A percentile compares a stretch with the other conserved stretches of the same genome.
Conservation (phyloP, 2,113 vertebrate genomes). For the Sisor rabdophorus region DNA sequence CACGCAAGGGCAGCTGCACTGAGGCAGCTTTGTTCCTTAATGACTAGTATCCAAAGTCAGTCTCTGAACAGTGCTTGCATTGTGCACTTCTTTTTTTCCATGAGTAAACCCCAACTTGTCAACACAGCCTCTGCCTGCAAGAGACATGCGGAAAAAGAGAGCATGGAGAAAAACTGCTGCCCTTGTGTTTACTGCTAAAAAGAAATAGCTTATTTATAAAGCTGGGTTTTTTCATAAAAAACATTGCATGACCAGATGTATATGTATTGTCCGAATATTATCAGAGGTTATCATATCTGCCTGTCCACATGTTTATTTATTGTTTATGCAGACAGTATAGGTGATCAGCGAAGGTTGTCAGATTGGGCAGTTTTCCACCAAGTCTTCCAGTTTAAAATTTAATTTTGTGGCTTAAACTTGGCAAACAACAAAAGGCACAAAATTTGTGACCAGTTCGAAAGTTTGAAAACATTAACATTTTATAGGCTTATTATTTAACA, state of each 20-base stretch:
- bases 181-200: constrained; percentile 58
- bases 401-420: no score
- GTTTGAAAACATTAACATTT: no score
- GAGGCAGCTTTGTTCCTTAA: constrained; percentile 75
- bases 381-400: no score
- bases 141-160: constrained; percentile 48
- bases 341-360: no score
- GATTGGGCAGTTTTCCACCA: no score
- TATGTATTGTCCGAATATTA: constrained; percentile 53
- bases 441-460: no score
- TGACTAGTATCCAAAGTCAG: constrained; percentile 77
- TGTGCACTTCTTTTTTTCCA: constrained; percentile 77
- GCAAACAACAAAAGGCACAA: no score
- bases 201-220: constrained; percentile 60
- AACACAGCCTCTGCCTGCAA: constrained; percentile 73
- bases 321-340: no score
- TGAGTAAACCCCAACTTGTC: constrained; percentile 77
- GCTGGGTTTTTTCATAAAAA: constrained; percentile 67
- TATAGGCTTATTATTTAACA: no score
- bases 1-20: constrained; percentile 67
- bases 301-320: no score
- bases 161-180: constrained; percentile 60
- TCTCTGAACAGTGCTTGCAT: constrained; percentile 73
- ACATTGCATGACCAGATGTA: constrained; percentile 62
- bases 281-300: no score